Conservation (phyloP, 2,888 invertebrate species). For the Entomobrya proxima region DNA sequence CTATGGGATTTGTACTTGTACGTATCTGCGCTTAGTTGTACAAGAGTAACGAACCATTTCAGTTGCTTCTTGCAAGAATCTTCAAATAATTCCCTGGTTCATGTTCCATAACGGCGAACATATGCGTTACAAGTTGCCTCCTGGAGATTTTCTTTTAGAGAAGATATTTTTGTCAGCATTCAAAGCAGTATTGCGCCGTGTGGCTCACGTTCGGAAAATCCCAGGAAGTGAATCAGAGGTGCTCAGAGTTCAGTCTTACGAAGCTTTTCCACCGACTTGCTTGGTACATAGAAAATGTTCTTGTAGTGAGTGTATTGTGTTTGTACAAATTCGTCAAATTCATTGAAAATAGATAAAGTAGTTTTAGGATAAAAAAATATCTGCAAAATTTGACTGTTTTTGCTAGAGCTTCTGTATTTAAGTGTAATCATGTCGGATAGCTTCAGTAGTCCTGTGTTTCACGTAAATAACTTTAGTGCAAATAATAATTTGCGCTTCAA, state of each 20-base stretch:
- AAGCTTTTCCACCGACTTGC: not conserved
- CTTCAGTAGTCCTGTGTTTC: constrained; percentile 52
- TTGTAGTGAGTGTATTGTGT: too few species aligned
- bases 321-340: too few species aligned
- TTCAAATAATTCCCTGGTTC: not conserved
- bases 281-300: not conserved
- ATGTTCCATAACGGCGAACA: not conserved
- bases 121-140: not conserved
- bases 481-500: constrained; percentile 58
- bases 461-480: constrained; percentile 59
- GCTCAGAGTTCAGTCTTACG: not conserved
- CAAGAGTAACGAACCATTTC: not conserved
- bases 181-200: not conserved
- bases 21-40: not conserved
- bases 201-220: constrained; percentile 11
- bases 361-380: too few species aligned
- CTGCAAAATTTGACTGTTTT: too few species aligned
- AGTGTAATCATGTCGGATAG: constrained; percentile 37
- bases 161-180: constrained; percentile 31
- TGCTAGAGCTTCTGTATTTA: not conserved
- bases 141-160: constrained; percentile 35
- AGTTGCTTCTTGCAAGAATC: not conserved
- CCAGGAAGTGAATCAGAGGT: constrained; percentile 21
- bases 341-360: too few species aligned
- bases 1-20: not conserved